A percentile compares a stretch with the other conserved stretches of the same genome.
Conservation (phyloP, 1,140 invertebrate genomes). For the Leguminivora glycinivorella region DNA sequence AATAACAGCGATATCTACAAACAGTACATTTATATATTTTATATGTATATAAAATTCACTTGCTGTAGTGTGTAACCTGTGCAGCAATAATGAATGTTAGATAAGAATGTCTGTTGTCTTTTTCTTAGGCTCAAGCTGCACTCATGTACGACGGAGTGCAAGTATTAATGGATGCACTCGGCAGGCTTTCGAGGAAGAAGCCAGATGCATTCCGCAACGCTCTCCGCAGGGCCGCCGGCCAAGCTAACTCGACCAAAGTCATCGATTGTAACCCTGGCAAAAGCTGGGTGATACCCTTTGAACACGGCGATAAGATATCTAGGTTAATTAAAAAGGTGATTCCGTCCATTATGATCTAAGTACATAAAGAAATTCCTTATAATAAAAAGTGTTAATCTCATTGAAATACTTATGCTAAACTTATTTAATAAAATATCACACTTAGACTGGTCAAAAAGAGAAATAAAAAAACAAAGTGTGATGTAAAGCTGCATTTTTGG, state of each 20-base stretch:
- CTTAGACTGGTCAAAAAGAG: too few relatives aligned
- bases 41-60: too few relatives aligned
- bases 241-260: conserved; percentile 84
- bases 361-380: too few relatives aligned
- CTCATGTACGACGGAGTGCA: conserved; percentile 97
- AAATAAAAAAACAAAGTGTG: too few relatives aligned
- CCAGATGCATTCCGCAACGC: conserved; percentile 88
- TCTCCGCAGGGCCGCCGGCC: conserved; percentile 80
- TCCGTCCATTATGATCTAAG: too few relatives aligned
- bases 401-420: too few relatives aligned
- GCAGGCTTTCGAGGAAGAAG: conserved; percentile 90
- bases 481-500: too few relatives aligned
- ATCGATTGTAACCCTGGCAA: conserved; percentile 90
- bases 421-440: too few relatives aligned
- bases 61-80: too few relatives aligned
- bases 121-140: conserved; percentile 89
- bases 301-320: conserved; percentile 94
- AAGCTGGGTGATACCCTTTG: conserved; percentile 91
- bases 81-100: too few relatives aligned
- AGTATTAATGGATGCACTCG: conserved; percentile 94
- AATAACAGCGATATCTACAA: not conserved
- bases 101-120: not conserved
- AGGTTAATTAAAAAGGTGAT: conserved; percentile 91
- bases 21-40: too few relatives aligned
- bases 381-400: too few relatives aligned